Evolutionary conservation across 2,113 vertebrate genomes (phyloP), one percentile per base, ranked within the genome.

Genomic region (Mobula hypostoma): DNA sequence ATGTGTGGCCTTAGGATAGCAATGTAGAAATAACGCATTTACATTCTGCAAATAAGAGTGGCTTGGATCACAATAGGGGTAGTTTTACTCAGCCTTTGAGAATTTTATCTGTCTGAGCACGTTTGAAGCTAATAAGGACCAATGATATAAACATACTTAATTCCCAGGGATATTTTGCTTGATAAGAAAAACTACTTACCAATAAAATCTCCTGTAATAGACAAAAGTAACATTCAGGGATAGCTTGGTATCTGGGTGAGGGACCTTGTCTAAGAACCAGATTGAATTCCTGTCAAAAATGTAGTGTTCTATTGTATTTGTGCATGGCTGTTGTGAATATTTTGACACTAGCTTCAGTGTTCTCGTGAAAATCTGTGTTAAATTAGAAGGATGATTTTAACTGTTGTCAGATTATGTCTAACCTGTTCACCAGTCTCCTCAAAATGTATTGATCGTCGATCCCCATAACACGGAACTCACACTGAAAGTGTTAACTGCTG

Each of bases 361-460:
- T 66, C 85, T 66, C 85, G 5, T 68, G 85, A 90, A 66, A 90
- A 6, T 32, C 15, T 17, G 85, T 63, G 63, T 66, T 32, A 8
- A 63, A 29, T 63, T 1, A 61, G 27, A 88, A 88, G n/a, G 58
- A 29, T 88, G 56, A 27, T n/a, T 63, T 88, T 88, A 63, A 88
- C 58, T 63, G 0, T 88, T 88, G 56, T 88, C 83, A 29, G 61
- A 90, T 66, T 90, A n/a, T 90, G 85, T 90, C 29, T 90, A 90
- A 90, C 61, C 85, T 14, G 63, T 88, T 88, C n/a, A 66, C 29
- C 85, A 66, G 85, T 66, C 85, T 90, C 61, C n/a, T 66, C 63
- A 66, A 61, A 90, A 90, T 90, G 85, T 7, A 32, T 63, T 36
- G 85, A n/a, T 32, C 29, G 6, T 32, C 7, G 63, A 66, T 12